phyloP scores from a whole-genome alignment of 2,888 invertebrate genomes.

The Andrena haemorrhoa region DNA sequence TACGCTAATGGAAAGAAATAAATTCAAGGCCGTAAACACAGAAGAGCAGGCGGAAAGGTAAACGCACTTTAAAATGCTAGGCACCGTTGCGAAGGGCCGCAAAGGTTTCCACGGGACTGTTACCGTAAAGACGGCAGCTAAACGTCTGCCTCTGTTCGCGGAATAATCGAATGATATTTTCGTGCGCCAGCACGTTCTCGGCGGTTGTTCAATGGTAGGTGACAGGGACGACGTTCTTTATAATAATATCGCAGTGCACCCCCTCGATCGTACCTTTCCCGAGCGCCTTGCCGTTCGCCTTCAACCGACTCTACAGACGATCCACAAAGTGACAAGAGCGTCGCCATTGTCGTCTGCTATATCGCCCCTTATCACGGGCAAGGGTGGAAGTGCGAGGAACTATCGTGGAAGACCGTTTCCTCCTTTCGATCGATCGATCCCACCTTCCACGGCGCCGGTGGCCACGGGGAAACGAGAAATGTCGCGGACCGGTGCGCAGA shows the following conservation, averaged over 20 bases:
- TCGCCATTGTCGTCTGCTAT: slow-evolving; percentile 51
- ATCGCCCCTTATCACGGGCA: slow-evolving; percentile 42
- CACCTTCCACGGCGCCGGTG: not conserved
- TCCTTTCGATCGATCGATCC: slow-evolving; percentile 66
- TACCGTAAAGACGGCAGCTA: slow-evolving; percentile 5
- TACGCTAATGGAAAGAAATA: too few species aligned
- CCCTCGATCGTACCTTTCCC: slow-evolving; percentile 24
- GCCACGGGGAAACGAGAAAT: slow-evolving; percentile 57
- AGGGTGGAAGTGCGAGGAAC: slow-evolving; percentile 39
- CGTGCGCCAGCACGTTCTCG: not conserved
- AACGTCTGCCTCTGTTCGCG: not conserved
- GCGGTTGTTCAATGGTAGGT: not conserved
- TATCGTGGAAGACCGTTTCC: slow-evolving; percentile 56
- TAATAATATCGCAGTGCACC: slow-evolving; percentile 23
- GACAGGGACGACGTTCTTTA: slow-evolving; percentile 34
- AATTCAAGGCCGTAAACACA: too few species aligned
- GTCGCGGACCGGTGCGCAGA: slow-evolving; percentile 51
- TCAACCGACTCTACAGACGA: slow-evolving; percentile 25
- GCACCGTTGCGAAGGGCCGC: not conserved
- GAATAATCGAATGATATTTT: slow-evolving; percentile 29
- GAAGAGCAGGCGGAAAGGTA: too few species aligned
- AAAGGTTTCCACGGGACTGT: not conserved
- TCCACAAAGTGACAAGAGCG: slow-evolving; percentile 49
- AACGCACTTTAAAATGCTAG: not conserved
- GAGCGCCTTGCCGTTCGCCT: slow-evolving; percentile 4